Evolutionary conservation across 2,113 vertebrate species (phyloP), one percentile per base, ranked within the genome.

Genomic region (Sorex fumeus): DNA sequence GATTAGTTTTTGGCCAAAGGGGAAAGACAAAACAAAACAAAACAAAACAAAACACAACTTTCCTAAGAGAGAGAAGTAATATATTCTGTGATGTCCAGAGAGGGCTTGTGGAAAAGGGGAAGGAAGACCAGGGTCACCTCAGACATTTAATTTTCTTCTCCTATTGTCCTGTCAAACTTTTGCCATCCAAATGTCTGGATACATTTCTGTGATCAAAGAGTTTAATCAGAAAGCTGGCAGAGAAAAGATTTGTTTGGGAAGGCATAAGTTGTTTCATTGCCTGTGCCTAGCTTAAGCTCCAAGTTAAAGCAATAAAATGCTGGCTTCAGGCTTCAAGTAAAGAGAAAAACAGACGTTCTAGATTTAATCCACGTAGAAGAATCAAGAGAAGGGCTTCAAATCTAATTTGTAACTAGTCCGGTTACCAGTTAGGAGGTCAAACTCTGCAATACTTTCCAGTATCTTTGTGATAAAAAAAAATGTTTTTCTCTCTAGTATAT

Each of bases 201-300:
- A 21, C 2, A 87, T 43, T 92, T 83, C 74, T 69, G 47, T 83
- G 70, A 64, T 40, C 76, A 86, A 79, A 92, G 45, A 47, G 60
- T n/a, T 57, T 67, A 72, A 90, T 36, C 32, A 84, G 40, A 76
- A 45, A 32, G 21, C 53, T 82, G 77, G 62, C 4, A 36, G 36
- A 93, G 45, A 94, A 66, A 25, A 78, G 16, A 1, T 71, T 57
- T 28, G 10, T 62, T 60, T 57, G 30, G 57, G 40, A 82, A 86
- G 57, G 53, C 12, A 3, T 11, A 34, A 76, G 27, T 74, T 86
- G 28, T 32, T 28, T 19, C 0, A 0, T 32, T 78, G 66, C 64
- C 71, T 19, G 21, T 32, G 71, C n/a, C 34, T 47, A 16, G 21
- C 27, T 40, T 84, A 27, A 30, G 45, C 67, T 87, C 62, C 23